A percentile compares a stretch with the other conserved stretches of the same genome.
These are phyloP conservation scores for Uria aalge DNA, from an alignment of 2,113 vertebrate species.

Conservation along the genomic window DNA sequence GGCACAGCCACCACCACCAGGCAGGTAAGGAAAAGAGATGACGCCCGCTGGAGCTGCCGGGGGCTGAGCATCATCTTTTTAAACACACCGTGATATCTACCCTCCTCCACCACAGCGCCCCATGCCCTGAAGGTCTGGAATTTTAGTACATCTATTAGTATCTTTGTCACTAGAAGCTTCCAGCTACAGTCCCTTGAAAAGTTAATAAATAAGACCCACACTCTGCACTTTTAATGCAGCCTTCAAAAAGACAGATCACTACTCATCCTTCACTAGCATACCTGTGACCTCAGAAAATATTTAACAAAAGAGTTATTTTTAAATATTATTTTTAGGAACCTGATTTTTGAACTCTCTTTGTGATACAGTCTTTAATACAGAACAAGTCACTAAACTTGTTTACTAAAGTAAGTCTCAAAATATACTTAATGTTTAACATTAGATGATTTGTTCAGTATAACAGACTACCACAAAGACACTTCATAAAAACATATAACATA, in stretches of 20 bases:
- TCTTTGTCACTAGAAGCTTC: background rate
- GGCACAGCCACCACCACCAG: background rate
- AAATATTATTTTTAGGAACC: background rate
- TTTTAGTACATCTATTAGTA: background rate
- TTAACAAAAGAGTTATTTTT: background rate
- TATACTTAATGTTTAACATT: background rate
- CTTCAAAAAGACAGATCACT: background rate
- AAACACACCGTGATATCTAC: accelerated
- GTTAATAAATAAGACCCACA: background rate
- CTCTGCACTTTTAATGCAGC: background rate
- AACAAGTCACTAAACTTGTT: background rate
- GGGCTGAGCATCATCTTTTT: background rate
- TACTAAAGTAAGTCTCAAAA: background rate
- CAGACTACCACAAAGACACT: background rate
- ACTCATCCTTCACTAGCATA: background rate
- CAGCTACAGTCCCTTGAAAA: background rate
- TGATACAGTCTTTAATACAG: background rate
- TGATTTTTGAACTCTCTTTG: background rate
- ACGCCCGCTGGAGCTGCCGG: accelerated
- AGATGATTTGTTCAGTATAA: background rate
- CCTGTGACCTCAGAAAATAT: background rate
- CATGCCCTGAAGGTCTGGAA: background rate
- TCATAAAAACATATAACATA: background rate
- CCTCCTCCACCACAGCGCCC: accelerated
- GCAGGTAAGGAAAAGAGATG: background rate